Percentiles rank a stretch among this genome's conserved stretches.
Conservation (phyloP, 2,797 vertebrate genomes). For the Peromyscus aztecus region DNA sequence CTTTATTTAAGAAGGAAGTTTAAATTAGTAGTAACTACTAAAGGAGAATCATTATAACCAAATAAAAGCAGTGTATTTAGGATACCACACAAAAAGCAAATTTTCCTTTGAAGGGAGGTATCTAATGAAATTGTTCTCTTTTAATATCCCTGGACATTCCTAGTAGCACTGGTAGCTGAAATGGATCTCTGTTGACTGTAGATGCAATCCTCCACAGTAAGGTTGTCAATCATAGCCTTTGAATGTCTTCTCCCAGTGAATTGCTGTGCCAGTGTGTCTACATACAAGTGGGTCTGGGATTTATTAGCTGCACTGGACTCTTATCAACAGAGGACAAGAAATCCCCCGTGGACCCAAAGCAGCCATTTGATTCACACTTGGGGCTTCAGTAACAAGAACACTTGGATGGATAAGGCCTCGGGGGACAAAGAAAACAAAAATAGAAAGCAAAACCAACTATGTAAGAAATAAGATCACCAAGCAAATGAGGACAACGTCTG, state of each 20-base stretch:
- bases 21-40: not conserved
- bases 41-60: not conserved
- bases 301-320: not conserved
- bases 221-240: not conserved
- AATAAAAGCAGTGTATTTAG: slow-evolving; percentile 9
- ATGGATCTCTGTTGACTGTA: not conserved
- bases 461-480: not conserved
- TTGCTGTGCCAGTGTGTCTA: not conserved
- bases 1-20: not conserved
- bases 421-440: slow-evolving; percentile 52
- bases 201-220: not conserved
- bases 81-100: not conserved
- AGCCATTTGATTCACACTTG: not conserved
- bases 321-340: not conserved
- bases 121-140: not conserved
- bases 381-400: not conserved
- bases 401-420: slow-evolving; percentile 37
- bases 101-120: slow-evolving; percentile 21
- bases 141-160: not conserved
- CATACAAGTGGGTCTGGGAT: not conserved
- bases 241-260: not conserved
- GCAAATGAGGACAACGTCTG: not conserved
- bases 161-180: not conserved
- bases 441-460: not conserved
- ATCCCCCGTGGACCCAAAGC: not conserved